Evolutionary conservation across 2,113 vertebrate species (phyloP), one percentile per base, ranked within the genome.

Genomic region (Xiphorhynchus elegans): DNA sequence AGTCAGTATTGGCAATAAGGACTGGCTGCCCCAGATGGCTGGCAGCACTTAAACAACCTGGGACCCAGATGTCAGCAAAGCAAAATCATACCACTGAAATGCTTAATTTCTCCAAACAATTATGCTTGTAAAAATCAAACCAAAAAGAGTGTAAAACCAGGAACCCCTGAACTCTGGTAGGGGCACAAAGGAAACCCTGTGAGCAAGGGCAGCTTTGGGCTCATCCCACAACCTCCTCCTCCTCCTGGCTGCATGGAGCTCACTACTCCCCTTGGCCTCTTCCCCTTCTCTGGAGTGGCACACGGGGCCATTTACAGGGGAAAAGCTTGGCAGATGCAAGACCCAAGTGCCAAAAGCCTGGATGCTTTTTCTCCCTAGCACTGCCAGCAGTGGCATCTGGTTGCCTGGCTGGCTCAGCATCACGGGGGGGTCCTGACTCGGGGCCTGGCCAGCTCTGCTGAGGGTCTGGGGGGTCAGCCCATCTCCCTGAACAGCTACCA

Each of bases 371-470:
- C 16, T 60, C 75, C 35, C 90, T 79, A 70, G 68, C 23, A 11
- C 3, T 96, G 96, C 97, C 94, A 97, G 93, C 68, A 97, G 58
- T 25, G 50, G 85, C 96, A 97, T 97, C 97, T 98, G 97, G 88
- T 47, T 90, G 47, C 70, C 62, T 74, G 60, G 90, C 94, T 67
- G 92, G 58, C 82, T 87, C 31, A 0, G 87, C 90, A 40, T 46
- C 39, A 8, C 0, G 0, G 69, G 26, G 29, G n/a, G 40, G 56
- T 76, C 58, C 74, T 72, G 52, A 62, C 50, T 63, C 81, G 8
- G 35, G 70, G 74, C 40, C 76, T 37, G 66, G 74, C 90, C 82
- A 60, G 53, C 66, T 75, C 72, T 49, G 13, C 25, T 3, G 25
- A 84, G 81, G 58, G 13, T 80, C 92, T 89, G 69, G 77, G 84